Percentiles rank a stretch among this genome's conserved stretches.
Conservation (phyloP, 2,888 invertebrate species). For the Elegia similella region DNA sequence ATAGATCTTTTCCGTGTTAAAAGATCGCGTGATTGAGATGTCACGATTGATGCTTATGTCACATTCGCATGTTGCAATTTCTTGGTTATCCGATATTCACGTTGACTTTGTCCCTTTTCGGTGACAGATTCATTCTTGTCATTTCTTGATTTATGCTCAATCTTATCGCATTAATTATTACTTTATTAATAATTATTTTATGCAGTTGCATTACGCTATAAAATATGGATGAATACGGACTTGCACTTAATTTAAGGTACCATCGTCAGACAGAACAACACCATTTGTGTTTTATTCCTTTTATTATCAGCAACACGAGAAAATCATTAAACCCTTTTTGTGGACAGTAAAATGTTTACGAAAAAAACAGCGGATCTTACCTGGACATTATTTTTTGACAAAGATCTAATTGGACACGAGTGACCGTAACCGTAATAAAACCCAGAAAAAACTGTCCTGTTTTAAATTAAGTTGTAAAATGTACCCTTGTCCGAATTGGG, state of each 20-base stretch:
- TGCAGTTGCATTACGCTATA: not conserved
- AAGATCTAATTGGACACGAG: conserved; percentile 18
- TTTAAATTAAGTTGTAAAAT: conserved; percentile 75
- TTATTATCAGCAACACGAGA: conserved; percentile 21
- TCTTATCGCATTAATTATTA: too few relatives aligned
- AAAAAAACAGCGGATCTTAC: conserved; percentile 8
- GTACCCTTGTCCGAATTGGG: conserved; percentile 62
- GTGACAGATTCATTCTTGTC: not conserved
- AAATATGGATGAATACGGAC: not conserved
- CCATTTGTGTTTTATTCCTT: not conserved
- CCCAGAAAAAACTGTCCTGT: conserved; percentile 46
- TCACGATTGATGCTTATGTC: conserved; percentile 58
- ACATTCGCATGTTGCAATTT: conserved; percentile 40
- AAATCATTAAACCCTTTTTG: conserved; percentile 19
- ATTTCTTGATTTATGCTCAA: too few relatives aligned
- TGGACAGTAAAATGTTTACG: not conserved
- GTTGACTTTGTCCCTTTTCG: conserved; percentile 5
- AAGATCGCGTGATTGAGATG: conserved; percentile 67
- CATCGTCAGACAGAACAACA: not conserved
- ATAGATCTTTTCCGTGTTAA: conserved; percentile 60
- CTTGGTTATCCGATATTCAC: conserved; percentile 12
- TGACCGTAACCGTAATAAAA: conserved; percentile 36
- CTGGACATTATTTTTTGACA: conserved; percentile 14
- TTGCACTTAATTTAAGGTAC: not conserved
- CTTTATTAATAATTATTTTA: too few relatives aligned